Evolutionary conservation across 1,140 invertebrate species (phyloP).

Genomic region (Hypothenemus hampei): DNA sequence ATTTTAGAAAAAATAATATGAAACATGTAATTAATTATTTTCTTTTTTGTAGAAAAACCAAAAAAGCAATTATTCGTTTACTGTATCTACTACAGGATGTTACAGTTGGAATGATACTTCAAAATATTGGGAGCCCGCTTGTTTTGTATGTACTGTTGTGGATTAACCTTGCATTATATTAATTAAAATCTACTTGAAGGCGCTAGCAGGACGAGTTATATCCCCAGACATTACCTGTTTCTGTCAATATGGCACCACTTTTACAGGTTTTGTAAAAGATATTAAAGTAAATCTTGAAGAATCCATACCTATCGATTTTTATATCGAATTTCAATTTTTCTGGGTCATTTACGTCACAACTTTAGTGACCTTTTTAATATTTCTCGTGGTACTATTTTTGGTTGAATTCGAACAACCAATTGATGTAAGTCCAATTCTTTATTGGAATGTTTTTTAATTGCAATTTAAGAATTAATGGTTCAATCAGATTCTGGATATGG

Average conservation of each 20-base stretch:
- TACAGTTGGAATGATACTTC: constrained; percentile 14
- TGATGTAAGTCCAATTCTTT: constrained; percentile 7
- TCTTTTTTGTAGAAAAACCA: too few species aligned
- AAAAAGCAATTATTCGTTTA: constrained; percentile 9
- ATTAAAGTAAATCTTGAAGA: constrained; percentile 15
- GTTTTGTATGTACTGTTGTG: constrained; percentile 2
- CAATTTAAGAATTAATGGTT: constrained; percentile 6
- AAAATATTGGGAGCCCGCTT: constrained; percentile 21
- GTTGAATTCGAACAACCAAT: neutral
- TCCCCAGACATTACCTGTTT: constrained; percentile 2
- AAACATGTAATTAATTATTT: too few species aligned
- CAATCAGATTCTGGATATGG: constrained; percentile 15
- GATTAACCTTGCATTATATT: constrained; percentile 1
- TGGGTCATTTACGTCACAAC: constrained; percentile 25
- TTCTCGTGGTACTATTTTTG: constrained; percentile 14
- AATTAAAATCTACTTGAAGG: constrained; percentile 1
- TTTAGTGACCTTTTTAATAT: constrained; percentile 15
- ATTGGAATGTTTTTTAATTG: constrained; percentile 6
- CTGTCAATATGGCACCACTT: constrained; percentile 17
- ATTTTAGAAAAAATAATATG: too few species aligned
- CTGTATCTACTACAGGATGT: constrained; percentile 18
- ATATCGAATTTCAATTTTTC: constrained; percentile 15
- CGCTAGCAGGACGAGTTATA: neutral
- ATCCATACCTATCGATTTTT: constrained; percentile 6
- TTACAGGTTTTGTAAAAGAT: constrained; percentile 9